Evolutionary conservation across 2,113 vertebrate genomes (phyloP).

Genomic region (Channa argus): DNA sequence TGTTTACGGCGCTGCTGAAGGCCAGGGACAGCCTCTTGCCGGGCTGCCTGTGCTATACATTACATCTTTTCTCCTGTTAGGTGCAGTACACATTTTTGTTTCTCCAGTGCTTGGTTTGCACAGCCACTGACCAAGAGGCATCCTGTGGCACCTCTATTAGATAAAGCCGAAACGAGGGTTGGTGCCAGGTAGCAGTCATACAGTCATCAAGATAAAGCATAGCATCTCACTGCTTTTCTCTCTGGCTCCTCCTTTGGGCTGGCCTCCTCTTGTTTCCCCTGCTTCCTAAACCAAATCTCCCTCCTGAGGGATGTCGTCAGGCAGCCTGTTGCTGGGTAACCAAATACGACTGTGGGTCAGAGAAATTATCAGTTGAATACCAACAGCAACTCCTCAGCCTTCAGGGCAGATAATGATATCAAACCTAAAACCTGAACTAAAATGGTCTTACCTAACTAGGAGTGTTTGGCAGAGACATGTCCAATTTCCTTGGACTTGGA

Average conservation of each 20-base stretch:
- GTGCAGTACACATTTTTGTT: conserved; percentile 1
- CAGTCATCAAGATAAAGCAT: conserved; percentile 56
- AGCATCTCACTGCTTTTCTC: conserved; percentile 58
- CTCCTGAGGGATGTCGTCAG: conserved; percentile 66
- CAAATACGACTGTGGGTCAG: conserved; percentile 69
- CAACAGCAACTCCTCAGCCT: conserved; percentile 48
- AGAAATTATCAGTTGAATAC: conserved; percentile 74
- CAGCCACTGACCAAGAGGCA: conserved; percentile 45
- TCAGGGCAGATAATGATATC: conserved; percentile 22
- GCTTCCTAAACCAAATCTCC: conserved; percentile 71
- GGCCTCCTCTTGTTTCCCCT: conserved; percentile 52
- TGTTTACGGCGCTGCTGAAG: conserved; percentile 50
- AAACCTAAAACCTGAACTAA: conserved; percentile 14
- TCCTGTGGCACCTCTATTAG: conserved; percentile 55
- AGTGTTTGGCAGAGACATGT: not conserved
- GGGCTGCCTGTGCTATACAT: conserved; percentile 18
- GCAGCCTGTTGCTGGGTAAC: conserved; percentile 78
- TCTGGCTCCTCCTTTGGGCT: conserved; percentile 46
- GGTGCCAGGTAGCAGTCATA: conserved; percentile 43
- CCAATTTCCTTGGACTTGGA: too few species aligned
- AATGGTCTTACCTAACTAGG: conserved; percentile 1
- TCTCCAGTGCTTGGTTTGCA: conserved; percentile 6
- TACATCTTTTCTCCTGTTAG: conserved; percentile 23
- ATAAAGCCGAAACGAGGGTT: conserved; percentile 59
- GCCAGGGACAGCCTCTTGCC: conserved; percentile 32